A percentile compares a stretch with the other conserved stretches of the same genome.
These are phyloP conservation scores for Stenotaenia linearis DNA, from an alignment of 2,888 invertebrate species.

Conservation along the genomic window DNA sequence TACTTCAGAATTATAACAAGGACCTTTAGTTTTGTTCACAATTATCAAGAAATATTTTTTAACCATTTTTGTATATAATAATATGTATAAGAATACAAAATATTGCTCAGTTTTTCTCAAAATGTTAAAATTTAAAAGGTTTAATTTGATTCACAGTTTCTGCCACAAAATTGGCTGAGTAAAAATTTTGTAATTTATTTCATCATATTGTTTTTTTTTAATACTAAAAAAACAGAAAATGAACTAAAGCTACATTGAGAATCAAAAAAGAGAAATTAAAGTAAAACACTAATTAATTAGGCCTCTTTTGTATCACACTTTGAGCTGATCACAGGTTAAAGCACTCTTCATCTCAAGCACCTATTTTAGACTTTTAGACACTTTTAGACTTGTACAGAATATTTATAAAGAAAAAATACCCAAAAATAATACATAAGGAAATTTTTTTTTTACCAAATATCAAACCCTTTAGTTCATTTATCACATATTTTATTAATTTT, in stretches of 20 bases:
- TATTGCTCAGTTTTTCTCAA: neutral
- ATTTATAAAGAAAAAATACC: neutral
- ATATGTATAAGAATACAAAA: constrained; percentile 7
- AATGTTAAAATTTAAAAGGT: neutral
- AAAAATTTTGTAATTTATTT: neutral
- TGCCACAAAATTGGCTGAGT: neutral
- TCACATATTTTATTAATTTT: neutral
- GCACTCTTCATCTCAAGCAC: neutral
- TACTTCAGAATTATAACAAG: constrained; percentile 6
- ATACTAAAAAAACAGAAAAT: neutral
- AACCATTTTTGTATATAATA: neutral
- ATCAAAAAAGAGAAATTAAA: neutral
- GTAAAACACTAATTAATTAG: neutral
- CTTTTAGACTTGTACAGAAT: neutral
- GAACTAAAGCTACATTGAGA: neutral
- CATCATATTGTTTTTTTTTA: neutral
- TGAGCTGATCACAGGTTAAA: constrained; percentile 15
- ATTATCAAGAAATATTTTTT: constrained; percentile 4
- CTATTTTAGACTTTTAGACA: neutral
- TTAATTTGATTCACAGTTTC: neutral
- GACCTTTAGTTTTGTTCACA: neutral
- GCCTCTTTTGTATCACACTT: neutral
- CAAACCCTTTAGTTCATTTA: neutral
- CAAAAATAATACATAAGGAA: neutral
- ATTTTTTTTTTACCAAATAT: neutral